These are phyloP conservation scores for Leptothorax acervorum DNA, from an alignment of 2,888 invertebrate species.

Conservation along the genomic window DNA sequence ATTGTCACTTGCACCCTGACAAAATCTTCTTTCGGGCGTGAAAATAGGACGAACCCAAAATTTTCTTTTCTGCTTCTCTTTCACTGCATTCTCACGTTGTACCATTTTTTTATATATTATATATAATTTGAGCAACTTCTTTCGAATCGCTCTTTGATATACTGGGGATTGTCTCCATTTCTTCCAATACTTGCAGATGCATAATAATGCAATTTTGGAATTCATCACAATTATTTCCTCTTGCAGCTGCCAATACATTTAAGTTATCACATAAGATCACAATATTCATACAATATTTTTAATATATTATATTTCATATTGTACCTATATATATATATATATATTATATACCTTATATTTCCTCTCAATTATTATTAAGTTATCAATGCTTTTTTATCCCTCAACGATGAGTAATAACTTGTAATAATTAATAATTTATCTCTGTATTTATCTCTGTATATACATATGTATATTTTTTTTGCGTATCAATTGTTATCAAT, in stretches of 20 bases:
- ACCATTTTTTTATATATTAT: slow-evolving; percentile 16
- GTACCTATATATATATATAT: no score
- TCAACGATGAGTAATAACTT: background rate
- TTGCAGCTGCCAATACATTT: background rate
- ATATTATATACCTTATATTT: background rate
- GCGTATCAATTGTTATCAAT: no score
- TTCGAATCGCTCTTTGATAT: background rate
- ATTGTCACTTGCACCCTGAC: background rate
- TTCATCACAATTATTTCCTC: background rate
- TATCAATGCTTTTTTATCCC: background rate
- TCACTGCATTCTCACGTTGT: background rate
- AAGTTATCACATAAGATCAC: background rate
- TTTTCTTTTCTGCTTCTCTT: background rate
- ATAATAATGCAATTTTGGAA: slow-evolving; percentile 15
- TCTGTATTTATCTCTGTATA: background rate
- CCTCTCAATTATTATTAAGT: background rate
- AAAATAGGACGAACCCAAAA: slow-evolving; percentile 7
- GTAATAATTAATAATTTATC: background rate
- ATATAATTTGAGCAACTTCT: background rate
- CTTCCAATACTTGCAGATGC: background rate
- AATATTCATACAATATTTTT: background rate
- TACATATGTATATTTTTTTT: background rate
- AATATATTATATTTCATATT: background rate
- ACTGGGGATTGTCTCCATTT: background rate
- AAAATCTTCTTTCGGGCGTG: slow-evolving; percentile 3